Evolutionary conservation across 2,113 vertebrate species (phyloP).

Genomic region (Megaleporinus macrocephalus): DNA sequence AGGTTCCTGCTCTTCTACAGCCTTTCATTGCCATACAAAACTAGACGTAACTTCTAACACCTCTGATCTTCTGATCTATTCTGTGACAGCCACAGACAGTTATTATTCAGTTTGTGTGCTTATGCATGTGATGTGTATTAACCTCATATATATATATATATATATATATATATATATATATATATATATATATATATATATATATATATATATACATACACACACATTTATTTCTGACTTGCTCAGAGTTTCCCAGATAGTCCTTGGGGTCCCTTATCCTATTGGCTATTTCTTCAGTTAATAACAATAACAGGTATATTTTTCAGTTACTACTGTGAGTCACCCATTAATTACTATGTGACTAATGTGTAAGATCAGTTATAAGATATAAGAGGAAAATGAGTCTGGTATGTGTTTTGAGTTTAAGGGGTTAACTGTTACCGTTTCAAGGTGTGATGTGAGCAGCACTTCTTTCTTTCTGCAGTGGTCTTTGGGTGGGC

Average conservation of each 20-base stretch:
- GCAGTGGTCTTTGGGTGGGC: conserved; percentile 2
- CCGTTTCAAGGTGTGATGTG: conserved; percentile 3
- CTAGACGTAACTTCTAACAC: neutral
- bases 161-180: neutral
- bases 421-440: neutral
- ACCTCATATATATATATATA: neutral
- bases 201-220: neutral
- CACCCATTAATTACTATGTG: neutral
- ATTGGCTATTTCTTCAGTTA: neutral
- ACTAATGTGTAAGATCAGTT: neutral
- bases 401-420: neutral
- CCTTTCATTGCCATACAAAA: neutral
- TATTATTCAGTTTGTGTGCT: neutral
- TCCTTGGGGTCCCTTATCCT: neutral
- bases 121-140: neutral
- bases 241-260: neutral
- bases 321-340: neutral
- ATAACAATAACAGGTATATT: neutral
- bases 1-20: neutral
- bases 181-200: neutral
- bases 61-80: neutral
- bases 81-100: neutral
- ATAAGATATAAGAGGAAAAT: neutral
- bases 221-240: neutral
- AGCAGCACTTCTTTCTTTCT: neutral